Evolutionary conservation across 2,888 invertebrate species (phyloP).

Genomic region (Neoitamus cyanurus): DNA sequence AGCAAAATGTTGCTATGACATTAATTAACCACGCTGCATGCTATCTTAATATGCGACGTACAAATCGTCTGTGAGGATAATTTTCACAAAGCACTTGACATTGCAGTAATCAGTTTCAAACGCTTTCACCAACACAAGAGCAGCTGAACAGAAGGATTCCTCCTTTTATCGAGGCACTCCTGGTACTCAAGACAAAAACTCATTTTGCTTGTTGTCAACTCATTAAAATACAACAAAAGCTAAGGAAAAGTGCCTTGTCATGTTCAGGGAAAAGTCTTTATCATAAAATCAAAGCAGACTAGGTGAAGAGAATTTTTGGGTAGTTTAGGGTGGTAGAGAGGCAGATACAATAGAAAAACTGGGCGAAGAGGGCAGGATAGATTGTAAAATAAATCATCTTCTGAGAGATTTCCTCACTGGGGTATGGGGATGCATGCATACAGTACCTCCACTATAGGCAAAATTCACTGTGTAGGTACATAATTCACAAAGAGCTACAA

Average conservation of each 20-base stretch:
- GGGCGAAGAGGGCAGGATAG: not conserved
- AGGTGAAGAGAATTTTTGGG: slow-evolving; percentile 36
- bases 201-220: slow-evolving; percentile 34
- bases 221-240: slow-evolving; percentile 38
- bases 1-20: not conserved
- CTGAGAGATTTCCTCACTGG: not conserved
- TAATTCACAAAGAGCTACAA: not conserved
- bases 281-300: slow-evolving; percentile 28
- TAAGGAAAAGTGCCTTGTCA: slow-evolving; percentile 23
- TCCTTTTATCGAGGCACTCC: not conserved
- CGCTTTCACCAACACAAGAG: not conserved
- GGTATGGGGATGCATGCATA: not conserved
- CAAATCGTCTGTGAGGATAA: not conserved
- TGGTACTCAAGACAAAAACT: slow-evolving; percentile 2
- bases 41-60: not conserved
- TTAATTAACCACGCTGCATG: not conserved
- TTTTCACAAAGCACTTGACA: slow-evolving; percentile 1
- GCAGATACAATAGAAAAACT: slow-evolving; percentile 20
- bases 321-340: not conserved
- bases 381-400: slow-evolving; percentile 21
- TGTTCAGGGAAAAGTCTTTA: slow-evolving; percentile 23
- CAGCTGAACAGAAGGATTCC: not conserved
- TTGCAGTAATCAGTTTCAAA: slow-evolving; percentile 12
- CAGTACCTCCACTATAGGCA: not conserved
- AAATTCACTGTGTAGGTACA: not conserved